A percentile compares a stretch with the other conserved stretches of the same genome.
Evolutionary conservation across 1,140 invertebrate genomes (phyloP).

Genomic region (Drosophila equinoxialis): DNA sequence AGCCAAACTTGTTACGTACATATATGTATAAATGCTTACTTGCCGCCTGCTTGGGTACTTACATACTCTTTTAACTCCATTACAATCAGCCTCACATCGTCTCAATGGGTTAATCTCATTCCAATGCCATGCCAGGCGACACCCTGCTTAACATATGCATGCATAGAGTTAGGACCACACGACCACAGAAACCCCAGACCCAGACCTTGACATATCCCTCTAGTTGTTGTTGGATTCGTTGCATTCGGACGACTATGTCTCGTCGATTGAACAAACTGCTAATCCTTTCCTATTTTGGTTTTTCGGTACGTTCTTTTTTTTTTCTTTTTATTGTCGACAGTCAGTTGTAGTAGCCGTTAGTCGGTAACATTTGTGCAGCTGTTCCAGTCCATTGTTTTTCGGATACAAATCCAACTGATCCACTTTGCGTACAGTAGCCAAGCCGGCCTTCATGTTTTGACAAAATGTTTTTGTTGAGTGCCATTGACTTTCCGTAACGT

Average conservation of each 20-base stretch:
- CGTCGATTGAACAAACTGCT: slow-evolving; percentile 66
- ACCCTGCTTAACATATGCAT: slow-evolving; percentile 53
- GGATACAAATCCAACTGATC: slow-evolving; percentile 71
- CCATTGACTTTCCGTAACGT: slow-evolving; percentile 66
- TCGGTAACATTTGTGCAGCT: slow-evolving; percentile 51
- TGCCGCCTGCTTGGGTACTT: not conserved
- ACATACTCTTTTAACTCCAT: no score
- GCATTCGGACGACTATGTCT: slow-evolving; percentile 27
- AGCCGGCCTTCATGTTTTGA: slow-evolving; percentile 72
- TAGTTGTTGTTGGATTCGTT: slow-evolving; percentile 20
- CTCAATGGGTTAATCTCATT: slow-evolving; percentile 55
- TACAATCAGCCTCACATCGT: slow-evolving; percentile 24
- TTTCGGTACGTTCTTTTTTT: slow-evolving; percentile 5
- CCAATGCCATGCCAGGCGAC: slow-evolving; percentile 29
- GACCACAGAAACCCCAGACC: slow-evolving; percentile 15
- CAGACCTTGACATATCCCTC: slow-evolving; percentile 55
- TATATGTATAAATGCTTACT: not conserved
- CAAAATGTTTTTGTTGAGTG: slow-evolving; percentile 80
- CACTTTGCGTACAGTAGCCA: slow-evolving; percentile 78
- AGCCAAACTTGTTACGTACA: not conserved
- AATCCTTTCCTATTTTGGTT: slow-evolving; percentile 53
- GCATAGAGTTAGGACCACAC: slow-evolving; percentile 18
- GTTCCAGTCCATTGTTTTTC: slow-evolving; percentile 34
- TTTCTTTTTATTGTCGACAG: slow-evolving; percentile 27
- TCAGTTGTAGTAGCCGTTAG: slow-evolving; percentile 8